phyloP scores from a whole-genome alignment of 2,888 invertebrate genomes.

The Empis stercorea region DNA sequence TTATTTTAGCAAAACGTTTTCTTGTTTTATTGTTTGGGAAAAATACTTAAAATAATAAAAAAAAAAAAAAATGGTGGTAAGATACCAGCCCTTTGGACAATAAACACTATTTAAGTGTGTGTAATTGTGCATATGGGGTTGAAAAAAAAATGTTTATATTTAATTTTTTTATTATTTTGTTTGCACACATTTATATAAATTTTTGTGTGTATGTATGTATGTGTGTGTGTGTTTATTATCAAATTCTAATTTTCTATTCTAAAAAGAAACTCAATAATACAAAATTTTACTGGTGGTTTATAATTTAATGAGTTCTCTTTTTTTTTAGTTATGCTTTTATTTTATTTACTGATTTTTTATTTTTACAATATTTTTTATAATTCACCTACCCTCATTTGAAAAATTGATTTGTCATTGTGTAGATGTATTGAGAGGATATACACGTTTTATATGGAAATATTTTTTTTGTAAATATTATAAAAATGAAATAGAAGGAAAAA shows the following conservation, averaged over 20 bases:
- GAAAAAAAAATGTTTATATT: too few species aligned
- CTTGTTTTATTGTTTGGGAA: too few species aligned
- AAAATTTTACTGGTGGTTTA: neutral
- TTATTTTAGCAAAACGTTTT: too few species aligned
- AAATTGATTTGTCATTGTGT: neutral
- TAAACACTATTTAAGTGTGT: slow-evolving; percentile 1
- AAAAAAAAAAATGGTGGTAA: neutral
- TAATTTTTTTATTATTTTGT: too few species aligned
- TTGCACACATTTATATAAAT: too few species aligned
- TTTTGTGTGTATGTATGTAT: too few species aligned
- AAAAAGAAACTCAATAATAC: neutral
- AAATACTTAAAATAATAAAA: too few species aligned
- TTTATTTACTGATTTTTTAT: neutral
- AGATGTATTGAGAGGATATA: neutral
- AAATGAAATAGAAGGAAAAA: neutral
- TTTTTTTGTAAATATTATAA: too few species aligned
- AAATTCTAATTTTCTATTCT: neutral
- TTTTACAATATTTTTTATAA: neutral
- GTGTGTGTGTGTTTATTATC: neutral
- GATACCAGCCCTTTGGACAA: neutral
- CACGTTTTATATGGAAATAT: too few species aligned
- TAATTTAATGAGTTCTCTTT: neutral
- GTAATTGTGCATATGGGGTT: slow-evolving; percentile 14
- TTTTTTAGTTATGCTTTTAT: too few species aligned
- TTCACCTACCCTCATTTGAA: neutral